Evolutionary conservation across 2,113 vertebrate species (phyloP).

Genomic region (Lepus europaeus): DNA sequence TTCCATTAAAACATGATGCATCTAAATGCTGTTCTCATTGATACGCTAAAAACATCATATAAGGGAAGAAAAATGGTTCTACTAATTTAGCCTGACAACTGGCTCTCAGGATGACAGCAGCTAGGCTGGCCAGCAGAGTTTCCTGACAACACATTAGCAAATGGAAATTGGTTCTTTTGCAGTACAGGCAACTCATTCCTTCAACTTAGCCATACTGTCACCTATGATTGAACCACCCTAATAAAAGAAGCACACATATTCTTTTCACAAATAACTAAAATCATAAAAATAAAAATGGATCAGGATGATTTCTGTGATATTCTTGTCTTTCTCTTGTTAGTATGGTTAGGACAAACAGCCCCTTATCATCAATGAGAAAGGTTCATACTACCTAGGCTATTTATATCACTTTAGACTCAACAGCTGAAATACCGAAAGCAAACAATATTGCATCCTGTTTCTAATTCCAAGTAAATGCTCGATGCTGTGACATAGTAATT

Average conservation of each 20-base stretch:
- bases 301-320: background rate
- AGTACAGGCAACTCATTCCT: conserved; percentile 62
- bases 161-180: conserved; percentile 52
- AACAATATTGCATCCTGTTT: background rate
- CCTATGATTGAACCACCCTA: conserved; percentile 28
- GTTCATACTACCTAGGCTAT: background rate
- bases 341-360: background rate
- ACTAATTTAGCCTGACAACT: conserved; percentile 66
- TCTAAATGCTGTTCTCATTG: background rate
- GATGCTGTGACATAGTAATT: background rate
- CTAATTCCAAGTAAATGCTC: conserved; percentile 1
- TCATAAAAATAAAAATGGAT: conserved; percentile 49
- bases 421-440: conserved; percentile 29
- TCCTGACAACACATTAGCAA: conserved; percentile 65
- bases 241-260: background rate
- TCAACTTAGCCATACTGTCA: conserved; percentile 2
- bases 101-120: background rate
- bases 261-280: conserved; percentile 30
- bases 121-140: background rate
- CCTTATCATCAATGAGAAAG: background rate
- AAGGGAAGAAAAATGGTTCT: conserved; percentile 63
- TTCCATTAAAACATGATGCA: background rate
- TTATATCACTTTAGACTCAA: background rate
- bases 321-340: background rate
- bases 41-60: conserved; percentile 1